These are phyloP conservation scores for Lithophane ornitopus DNA, from an alignment of 2,888 invertebrate genomes.

Conservation along the genomic window DNA sequence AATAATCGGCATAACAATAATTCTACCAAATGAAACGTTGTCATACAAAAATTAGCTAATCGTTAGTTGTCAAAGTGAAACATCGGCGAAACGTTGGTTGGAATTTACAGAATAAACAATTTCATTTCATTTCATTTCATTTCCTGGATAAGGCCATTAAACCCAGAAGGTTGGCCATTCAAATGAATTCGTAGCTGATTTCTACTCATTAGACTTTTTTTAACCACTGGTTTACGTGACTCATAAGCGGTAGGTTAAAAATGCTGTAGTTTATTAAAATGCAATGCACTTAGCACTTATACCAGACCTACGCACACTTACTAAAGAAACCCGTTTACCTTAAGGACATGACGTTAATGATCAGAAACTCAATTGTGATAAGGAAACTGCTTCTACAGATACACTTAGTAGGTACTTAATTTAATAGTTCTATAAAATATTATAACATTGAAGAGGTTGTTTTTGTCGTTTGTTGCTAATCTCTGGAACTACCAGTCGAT, in stretches of 20 bases:
- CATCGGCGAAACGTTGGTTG: no score
- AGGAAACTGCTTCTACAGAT: background rate
- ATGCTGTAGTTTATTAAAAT: background rate
- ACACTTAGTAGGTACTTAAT: background rate
- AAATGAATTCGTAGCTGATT: background rate
- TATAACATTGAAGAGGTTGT: no score
- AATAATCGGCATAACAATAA: no score
- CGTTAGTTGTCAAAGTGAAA: no score
- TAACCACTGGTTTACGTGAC: background rate
- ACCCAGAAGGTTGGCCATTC: no score
- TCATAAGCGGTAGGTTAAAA: background rate
- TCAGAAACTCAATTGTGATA: background rate
- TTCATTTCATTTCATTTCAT: no score
- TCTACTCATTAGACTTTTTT: background rate
- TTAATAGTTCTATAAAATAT: background rate
- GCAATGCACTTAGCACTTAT: background rate
- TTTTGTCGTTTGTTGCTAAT: no score
- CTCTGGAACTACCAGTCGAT: no score
- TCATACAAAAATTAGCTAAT: no score
- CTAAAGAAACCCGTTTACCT: conserved; percentile 16
- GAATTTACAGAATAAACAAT: no score
- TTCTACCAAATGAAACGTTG: no score
- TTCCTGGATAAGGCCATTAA: no score
- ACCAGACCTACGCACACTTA: background rate
- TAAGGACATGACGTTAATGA: background rate